phyloP scores from a whole-genome alignment of 2,113 vertebrate species.

The Bos indicus region DNA sequence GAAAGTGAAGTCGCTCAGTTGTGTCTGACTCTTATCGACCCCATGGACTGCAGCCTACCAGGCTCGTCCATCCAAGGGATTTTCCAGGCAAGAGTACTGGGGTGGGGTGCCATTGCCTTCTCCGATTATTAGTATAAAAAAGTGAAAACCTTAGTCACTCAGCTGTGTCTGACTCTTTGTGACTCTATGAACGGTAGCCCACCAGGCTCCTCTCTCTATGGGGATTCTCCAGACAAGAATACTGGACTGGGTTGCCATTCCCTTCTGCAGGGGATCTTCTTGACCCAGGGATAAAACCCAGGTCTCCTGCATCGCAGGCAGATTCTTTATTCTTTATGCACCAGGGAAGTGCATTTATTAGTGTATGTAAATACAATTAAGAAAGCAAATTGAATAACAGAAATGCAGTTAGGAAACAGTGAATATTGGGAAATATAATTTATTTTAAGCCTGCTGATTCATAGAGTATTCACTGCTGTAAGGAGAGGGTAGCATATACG shows the following conservation, averaged over 20 bases:
- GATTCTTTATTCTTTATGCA: neutral
- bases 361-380: neutral
- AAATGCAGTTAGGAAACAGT: neutral
- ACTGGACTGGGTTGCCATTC: neutral
- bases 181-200: neutral
- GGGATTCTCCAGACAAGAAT: neutral
- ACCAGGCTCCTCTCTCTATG: neutral
- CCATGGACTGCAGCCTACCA: too few species aligned
- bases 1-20: too few species aligned
- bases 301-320: neutral
- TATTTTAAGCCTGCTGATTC: slow-evolving; percentile 33
- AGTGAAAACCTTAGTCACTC: neutral
- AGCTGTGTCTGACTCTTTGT: neutral
- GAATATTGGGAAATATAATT: neutral
- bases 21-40: too few species aligned
- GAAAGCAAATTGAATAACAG: slow-evolving; percentile 4
- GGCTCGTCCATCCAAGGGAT: too few species aligned
- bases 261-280: neutral
- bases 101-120: too few species aligned
- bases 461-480: neutral
- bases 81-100: too few species aligned
- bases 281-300: neutral
- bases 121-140: neutral
- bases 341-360: neutral
- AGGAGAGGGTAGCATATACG: neutral